These are phyloP conservation scores for Luperina testacea DNA, from an alignment of 2,888 invertebrate species.

Conservation along the genomic window DNA sequence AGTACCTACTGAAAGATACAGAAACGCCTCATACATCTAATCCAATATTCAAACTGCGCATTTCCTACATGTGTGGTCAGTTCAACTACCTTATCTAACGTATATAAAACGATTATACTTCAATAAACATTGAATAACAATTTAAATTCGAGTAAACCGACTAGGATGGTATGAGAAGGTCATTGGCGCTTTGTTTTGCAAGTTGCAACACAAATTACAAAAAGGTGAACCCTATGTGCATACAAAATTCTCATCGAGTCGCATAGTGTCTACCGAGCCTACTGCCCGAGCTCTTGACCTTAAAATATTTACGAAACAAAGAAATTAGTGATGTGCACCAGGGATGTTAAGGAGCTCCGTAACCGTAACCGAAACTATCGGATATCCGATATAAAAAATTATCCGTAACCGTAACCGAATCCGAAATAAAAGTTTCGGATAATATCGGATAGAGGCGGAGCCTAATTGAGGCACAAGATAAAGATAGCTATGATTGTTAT, in stretches of 20 bases:
- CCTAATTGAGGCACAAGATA: no score
- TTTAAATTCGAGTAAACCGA: slow-evolving; percentile 52
- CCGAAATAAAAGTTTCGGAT: no score
- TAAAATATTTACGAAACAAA: slow-evolving; percentile 57
- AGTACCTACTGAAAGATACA: no score
- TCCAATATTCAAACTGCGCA: slow-evolving; percentile 26
- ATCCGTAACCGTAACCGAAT: no score
- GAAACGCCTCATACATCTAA: neutral
- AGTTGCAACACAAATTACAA: slow-evolving; percentile 63
- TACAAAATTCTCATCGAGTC: slow-evolving; percentile 54
- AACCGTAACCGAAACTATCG: no score
- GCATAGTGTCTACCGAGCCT: slow-evolving; percentile 28
- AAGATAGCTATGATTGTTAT: no score
- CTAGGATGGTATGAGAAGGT: slow-evolving; percentile 57
- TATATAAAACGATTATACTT: slow-evolving; percentile 28
- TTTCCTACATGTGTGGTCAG: slow-evolving; percentile 30
- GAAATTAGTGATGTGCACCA: slow-evolving; percentile 23
- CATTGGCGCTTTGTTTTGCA: slow-evolving; percentile 63
- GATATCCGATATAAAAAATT: no score
- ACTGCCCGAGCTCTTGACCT: slow-evolving; percentile 62
- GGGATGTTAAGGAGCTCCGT: no score
- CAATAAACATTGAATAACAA: slow-evolving; percentile 30
- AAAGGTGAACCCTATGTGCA: slow-evolving; percentile 44
- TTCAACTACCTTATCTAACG: slow-evolving; percentile 26
- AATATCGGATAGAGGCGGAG: no score